Base-by-base conservation (phyloP, 2,797 vertebrate species). In the Synanceia verrucosa region DNA sequence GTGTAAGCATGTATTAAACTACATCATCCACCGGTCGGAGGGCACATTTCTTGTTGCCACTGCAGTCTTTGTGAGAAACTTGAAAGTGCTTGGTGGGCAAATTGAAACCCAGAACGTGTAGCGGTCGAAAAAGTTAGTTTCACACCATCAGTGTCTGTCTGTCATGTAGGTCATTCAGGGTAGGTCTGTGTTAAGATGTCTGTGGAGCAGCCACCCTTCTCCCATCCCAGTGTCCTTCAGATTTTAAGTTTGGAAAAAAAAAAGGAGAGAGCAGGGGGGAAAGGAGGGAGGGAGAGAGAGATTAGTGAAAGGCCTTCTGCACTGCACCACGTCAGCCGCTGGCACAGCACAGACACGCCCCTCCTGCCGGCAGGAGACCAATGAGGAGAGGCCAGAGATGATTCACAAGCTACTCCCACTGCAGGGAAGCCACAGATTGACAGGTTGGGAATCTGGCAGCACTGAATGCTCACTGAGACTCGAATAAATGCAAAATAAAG, bases 361-460 rank as follows among this genome's bases (percentile, higher is more conserved):
- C 78, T 73, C 53, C 70, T 71, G 55, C 41, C 77, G 36, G 61
- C 24, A 1, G 12, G n/a, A 62, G 56, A 57, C 88, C 85, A 91
- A 85, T 85, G 67, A 82, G 64, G 31, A 72, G 31, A 59, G 48
- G 26, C 72, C 36, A 13, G 51, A 73, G 73, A 67, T 56, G 1
- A 28, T 70, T 78, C 76, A 50, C 51, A 87, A 55, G 73, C 79
- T 84, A 78, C 89, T 67, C 87, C 88, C 85, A 91, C 85, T 90
- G 89, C 89, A 91, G 86, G 68, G 81, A 83, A 86, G 70, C 70
- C 81, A 79, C 37, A 80, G 88, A 90, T 79, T 83, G 85, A 86
- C 88, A 82, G 78, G 78, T 88, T 80, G 84, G 78, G 79, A 86
- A 78, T 86, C 62, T 77, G 76, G 74, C 39, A 3, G 1, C 72